Evolutionary conservation across 2,888 invertebrate genomes (phyloP).

Genomic region (Orchestes rusci): DNA sequence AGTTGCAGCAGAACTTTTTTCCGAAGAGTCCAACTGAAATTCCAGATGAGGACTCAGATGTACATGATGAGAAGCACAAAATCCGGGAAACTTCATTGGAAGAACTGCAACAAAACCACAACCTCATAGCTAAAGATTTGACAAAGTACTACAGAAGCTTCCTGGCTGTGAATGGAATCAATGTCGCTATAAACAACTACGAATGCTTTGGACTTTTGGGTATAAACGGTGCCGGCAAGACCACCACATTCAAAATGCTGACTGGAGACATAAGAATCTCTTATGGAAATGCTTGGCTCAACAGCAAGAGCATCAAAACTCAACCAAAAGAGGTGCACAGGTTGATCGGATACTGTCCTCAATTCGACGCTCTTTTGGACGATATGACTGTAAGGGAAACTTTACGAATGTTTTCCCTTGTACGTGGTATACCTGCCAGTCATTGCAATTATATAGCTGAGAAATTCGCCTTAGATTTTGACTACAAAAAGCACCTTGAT

Average conservation of each 20-base stretch:
- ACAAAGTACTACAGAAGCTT: conserved; percentile 65
- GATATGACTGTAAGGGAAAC: conserved; percentile 51
- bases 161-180: conserved; percentile 66
- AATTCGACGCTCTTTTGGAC: conserved; percentile 51
- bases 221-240: conserved; percentile 83
- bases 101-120: conserved; percentile 43
- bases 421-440: conserved; percentile 41
- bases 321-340: conserved; percentile 54
- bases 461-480: conserved; percentile 36
- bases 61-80: conserved; percentile 48
- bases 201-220: conserved; percentile 77
- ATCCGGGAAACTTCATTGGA: conserved; percentile 41
- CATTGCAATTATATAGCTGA: conserved; percentile 32
- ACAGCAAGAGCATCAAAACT: conserved; percentile 40
- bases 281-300: conserved; percentile 62
- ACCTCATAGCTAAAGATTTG: conserved; percentile 56
- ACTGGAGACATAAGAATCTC: conserved; percentile 73
- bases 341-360: conserved; percentile 51
- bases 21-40: conserved; percentile 8
- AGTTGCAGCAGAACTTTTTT: conserved; percentile 13
- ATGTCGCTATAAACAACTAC: conserved; percentile 57
- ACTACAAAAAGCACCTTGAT: conserved; percentile 33
- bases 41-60: conserved; percentile 47
- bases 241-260: conserved; percentile 83
- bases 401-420: conserved; percentile 46